Evolutionary conservation across 2,113 vertebrate genomes (phyloP), one percentile per base, ranked within the genome.

Genomic region (Percina caprodes): DNA sequence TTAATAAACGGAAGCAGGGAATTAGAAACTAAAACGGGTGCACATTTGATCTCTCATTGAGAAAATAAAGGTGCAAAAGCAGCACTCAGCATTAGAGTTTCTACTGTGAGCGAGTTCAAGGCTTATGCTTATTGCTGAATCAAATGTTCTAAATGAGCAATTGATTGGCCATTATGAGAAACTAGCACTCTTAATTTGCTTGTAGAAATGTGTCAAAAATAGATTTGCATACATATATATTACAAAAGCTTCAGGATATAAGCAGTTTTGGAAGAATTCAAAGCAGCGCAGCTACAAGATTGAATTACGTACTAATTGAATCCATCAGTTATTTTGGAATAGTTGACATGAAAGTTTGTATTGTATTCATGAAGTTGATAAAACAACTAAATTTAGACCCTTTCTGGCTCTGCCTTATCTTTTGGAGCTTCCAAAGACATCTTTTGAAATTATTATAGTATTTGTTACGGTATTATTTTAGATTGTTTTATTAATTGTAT

Each of bases 191-290:
- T 74, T 88, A 82, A 88, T 90, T 89, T 86, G 67, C 69, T 85
- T 87, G 74, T 87, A 79, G 59, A 88, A 88, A 81, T 83, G 60
- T 89, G 77, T 84, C 90, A 86, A 87, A 84, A 83, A 85, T 76
- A 80, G 26, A 93, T 91, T 89, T 88, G 85, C 86, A 91, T 90
- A 89, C 86, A 91, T 90, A 89, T 90, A 89, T 91, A 92, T 92
- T 92, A 85, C 83, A 86, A 88, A 86, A 55, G 78, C 80, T 78
- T 70, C 56, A 52, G 71, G 68, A 85, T 82, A 75, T 69, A 79
- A 89, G 69, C 67, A 77, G 77, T 72, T 74, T 66, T 81, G 69
- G 72, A 74, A 65, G 88, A 90, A 86, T 85, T 86, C 63, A 86
- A 72, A 82, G 52, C 52, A 65, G 78, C 77, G 86, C 80, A 73